Base-by-base conservation (phyloP, 1,140 invertebrate genomes). In the Nasonia vitripennis region DNA sequence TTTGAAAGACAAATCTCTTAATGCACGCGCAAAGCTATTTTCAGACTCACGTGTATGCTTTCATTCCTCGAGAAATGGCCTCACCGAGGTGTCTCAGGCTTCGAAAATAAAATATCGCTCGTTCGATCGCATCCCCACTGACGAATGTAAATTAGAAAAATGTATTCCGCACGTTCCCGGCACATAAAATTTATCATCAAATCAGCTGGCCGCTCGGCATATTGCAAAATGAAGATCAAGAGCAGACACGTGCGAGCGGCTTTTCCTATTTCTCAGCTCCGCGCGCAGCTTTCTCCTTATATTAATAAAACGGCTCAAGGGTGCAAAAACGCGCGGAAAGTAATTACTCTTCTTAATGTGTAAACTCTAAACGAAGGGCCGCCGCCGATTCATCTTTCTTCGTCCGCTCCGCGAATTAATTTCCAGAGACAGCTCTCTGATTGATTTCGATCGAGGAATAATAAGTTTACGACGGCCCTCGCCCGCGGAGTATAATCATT, bases 161-260 rank as follows among this genome's bases (percentile, higher is more conserved):
- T 37, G 4, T 37, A 37, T 37, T 4, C 4, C 55, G 55, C 55
- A 7, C 20, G 17, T 51, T 51, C 14, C 48, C 48, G 12, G 14
- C 55, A 73, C 4, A 1, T 23, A 1, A 27, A 68, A 77, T 83
- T 83, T 83, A 77, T 83, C 17, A 41, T 77, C 74, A 11, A n/a
- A 82, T 75, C 75, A 74, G 9, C n/a, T 27, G 27, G 27, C 20
- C 62, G 9, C n/a, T 37, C 20, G 20, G 7, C 14, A 62, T 17
- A 83, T 83, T 77, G 23, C 14, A 48, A 77, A 77, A 73, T 37
- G 14, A 82, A 75, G 45, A 62, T 75, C 51, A 17, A 82, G 67
- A 73, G 27, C 45, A 37, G 6, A 62, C 27, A 55, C 71, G 27
- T 73, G 27, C 27, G 51, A 75, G 17, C 7, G 20, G 23, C 23